Percentiles rank a stretch among this genome's conserved stretches.
phyloP scores from a whole-genome alignment of 2,888 invertebrate genomes.

The Tachina lurida region DNA sequence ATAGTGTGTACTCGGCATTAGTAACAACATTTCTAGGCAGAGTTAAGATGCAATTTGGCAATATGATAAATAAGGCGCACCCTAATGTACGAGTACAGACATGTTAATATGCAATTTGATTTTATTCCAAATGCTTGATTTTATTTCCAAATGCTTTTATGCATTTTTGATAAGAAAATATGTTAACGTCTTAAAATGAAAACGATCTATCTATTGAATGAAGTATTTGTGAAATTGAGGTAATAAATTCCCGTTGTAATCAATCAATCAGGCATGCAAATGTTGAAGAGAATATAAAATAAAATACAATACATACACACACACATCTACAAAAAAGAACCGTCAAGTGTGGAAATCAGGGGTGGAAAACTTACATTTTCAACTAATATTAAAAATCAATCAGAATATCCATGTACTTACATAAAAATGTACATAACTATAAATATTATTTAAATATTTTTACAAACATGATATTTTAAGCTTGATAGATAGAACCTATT shows the following conservation, averaged over 20 bases:
- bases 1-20: too few relatives aligned
- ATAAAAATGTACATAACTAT: too few relatives aligned
- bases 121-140: neutral
- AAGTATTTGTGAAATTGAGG: conserved; percentile 13
- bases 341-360: neutral
- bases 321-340: neutral
- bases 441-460: too few relatives aligned
- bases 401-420: neutral
- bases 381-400: neutral
- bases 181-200: neutral
- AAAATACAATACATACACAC: neutral
- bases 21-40: too few relatives aligned
- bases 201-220: neutral
- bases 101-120: too few relatives aligned
- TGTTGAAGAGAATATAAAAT: conserved; percentile 3
- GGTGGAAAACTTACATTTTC: neutral
- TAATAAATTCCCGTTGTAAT: conserved; percentile 26
- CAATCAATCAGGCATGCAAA: conserved; percentile 9
- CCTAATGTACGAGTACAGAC: too few relatives aligned
- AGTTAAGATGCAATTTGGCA: too few relatives aligned
- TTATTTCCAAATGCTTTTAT: neutral
- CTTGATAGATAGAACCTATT: too few relatives aligned
- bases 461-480: too few relatives aligned
- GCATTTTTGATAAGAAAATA: neutral
- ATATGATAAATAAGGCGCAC: too few relatives aligned